Evolutionary conservation across 2,113 vertebrate genomes (phyloP).

Genomic region (Oceanites oceanicus): DNA sequence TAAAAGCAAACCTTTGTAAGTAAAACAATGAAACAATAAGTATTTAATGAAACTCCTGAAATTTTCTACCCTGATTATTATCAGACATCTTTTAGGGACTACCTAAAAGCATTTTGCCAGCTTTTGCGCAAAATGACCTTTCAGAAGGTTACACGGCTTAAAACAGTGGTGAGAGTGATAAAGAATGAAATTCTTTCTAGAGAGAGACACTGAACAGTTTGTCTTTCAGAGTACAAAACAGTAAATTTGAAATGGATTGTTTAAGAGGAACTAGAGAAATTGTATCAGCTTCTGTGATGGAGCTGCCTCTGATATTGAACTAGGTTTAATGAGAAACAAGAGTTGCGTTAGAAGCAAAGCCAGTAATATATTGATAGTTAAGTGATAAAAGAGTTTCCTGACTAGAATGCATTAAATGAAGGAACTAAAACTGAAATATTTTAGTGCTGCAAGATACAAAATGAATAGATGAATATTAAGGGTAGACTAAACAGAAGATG

Average conservation of each 20-base stretch:
- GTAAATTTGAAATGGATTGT: constrained; percentile 37
- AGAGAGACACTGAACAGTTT: not conserved
- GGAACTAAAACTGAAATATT: not conserved
- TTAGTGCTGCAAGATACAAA: not conserved
- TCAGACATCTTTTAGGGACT: not conserved
- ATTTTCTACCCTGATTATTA: not conserved
- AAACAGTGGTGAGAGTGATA: not conserved
- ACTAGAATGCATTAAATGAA: not conserved
- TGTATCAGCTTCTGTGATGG: constrained; percentile 6
- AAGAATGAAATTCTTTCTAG: constrained; percentile 3
- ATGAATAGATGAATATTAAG: constrained; percentile 28
- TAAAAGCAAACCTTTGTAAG: not conserved
- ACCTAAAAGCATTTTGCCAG: not conserved
- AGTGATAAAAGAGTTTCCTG: constrained; percentile 19
- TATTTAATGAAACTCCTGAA: not conserved
- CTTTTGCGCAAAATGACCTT: not conserved
- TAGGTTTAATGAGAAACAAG: constrained; percentile 36
- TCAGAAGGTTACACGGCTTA: not conserved
- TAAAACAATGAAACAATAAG: not conserved
- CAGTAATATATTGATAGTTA: not conserved
- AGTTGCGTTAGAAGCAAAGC: constrained; percentile 17
- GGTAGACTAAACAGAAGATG: not conserved
- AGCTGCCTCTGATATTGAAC: constrained; percentile 30
- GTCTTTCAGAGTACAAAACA: constrained; percentile 31
- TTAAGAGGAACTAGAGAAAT: not conserved